Conservation (phyloP, 2,113 vertebrate genomes). For the Ellobius talpinus region DNA sequence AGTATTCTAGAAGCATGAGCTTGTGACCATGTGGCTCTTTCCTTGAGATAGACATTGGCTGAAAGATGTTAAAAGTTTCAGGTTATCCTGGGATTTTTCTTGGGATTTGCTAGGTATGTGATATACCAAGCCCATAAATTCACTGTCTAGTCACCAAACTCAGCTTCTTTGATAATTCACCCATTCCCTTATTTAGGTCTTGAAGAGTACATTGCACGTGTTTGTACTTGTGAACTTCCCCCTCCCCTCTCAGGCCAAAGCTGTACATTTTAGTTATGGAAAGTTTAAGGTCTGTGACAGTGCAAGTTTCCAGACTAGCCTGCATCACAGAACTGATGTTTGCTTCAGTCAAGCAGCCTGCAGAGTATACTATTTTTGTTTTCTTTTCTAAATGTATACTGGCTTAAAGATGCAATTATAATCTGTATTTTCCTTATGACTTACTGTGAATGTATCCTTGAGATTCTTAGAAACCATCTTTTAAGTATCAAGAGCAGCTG, state of each 20-base stretch:
- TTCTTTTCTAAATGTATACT: constrained; percentile 55
- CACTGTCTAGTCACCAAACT: background rate
- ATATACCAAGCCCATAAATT: background rate
- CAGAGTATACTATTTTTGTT: background rate
- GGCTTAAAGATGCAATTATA: background rate
- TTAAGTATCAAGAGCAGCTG: background rate
- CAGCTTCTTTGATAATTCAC: background rate
- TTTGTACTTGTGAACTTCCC: background rate
- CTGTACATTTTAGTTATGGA: background rate
- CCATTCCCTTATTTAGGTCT: background rate
- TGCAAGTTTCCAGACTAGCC: background rate
- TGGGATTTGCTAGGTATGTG: background rate
- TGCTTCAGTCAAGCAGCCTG: background rate
- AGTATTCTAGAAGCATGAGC: background rate
- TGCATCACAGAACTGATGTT: background rate
- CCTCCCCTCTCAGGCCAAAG: background rate
- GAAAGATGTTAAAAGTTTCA: background rate
- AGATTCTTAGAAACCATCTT: constrained; percentile 10
- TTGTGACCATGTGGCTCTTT: background rate
- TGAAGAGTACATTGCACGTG: background rate
- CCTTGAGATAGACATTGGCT: background rate
- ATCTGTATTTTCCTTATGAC: constrained; percentile 33
- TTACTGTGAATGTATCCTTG: background rate
- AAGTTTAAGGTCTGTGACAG: background rate
- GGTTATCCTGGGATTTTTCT: background rate